These are phyloP conservation scores for Takifugu flavidus DNA, from an alignment of 2,113 vertebrate genomes.

Conservation along the genomic window DNA sequence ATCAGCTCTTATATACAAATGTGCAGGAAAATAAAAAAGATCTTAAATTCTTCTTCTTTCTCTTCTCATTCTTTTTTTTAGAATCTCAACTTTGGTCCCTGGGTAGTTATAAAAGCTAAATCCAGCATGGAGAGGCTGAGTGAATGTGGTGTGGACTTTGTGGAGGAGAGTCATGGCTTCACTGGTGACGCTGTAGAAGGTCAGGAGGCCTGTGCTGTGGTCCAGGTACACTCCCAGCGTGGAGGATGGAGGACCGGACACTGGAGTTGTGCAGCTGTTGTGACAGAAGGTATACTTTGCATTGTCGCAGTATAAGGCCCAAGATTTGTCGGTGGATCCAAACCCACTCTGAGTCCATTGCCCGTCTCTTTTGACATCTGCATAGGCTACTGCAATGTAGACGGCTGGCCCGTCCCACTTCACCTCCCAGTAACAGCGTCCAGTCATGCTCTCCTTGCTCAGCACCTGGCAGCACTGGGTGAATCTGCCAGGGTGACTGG, in stretches of 20 bases:
- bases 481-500: conserved; percentile 52
- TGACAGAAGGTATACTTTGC: too few species aligned
- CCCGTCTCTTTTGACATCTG: too few species aligned
- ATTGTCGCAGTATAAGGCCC: too few species aligned
- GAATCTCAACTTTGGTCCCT: not conserved
- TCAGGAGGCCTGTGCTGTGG: not conserved
- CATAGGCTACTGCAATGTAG: conserved; percentile 57
- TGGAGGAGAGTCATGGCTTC: conserved; percentile 9
- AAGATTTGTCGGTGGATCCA: too few species aligned
- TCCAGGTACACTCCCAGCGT: conserved; percentile 11
- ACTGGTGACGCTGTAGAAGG: not conserved
- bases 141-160: conserved; percentile 17
- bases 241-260: not conserved
- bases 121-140: conserved; percentile 3
- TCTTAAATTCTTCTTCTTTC: too few species aligned
- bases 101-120: not conserved
- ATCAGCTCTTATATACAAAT: too few species aligned
- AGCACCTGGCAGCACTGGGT: conserved; percentile 47
- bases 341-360: not conserved
- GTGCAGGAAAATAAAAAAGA: too few species aligned
- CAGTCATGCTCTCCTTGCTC: conserved; percentile 41
- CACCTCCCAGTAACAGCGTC: conserved; percentile 55
- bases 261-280: too few species aligned
- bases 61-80: too few species aligned
- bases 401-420: conserved; percentile 55